Conservation (phyloP, 2,888 invertebrate genomes). For the Noctua janthe region DNA sequence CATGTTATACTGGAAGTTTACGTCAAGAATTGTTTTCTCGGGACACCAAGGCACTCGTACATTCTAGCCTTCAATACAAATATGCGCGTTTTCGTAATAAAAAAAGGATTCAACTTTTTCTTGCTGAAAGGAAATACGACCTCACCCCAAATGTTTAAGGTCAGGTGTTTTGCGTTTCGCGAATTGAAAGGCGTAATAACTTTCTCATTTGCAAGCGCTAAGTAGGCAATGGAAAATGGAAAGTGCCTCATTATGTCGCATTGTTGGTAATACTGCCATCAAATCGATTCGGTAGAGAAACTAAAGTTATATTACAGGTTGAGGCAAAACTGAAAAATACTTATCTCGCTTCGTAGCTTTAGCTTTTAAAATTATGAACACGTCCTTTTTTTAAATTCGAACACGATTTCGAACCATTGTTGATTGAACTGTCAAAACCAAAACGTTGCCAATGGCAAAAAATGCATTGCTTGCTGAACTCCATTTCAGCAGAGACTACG, state of each 20-base stretch:
- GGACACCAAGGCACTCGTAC: slow-evolving; percentile 2
- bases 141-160: not conserved
- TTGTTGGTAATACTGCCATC: slow-evolving; percentile 38
- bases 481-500: not conserved
- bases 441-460: slow-evolving; percentile 18
- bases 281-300: slow-evolving; percentile 10
- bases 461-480: slow-evolving; percentile 5
- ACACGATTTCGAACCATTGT: slow-evolving; percentile 1
- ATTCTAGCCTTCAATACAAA: not conserved
- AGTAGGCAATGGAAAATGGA: slow-evolving; percentile 59
- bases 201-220: slow-evolving; percentile 61
- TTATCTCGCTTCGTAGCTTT: not conserved
- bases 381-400: not conserved
- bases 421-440: slow-evolving; percentile 32
- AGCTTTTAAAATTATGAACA: not conserved
- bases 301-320: not conserved
- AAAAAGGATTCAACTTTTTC: not conserved
- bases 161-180: slow-evolving; percentile 14
- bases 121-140: not conserved
- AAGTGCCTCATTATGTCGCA: slow-evolving; percentile 39
- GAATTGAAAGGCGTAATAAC: slow-evolving; percentile 47
- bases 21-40: slow-evolving; percentile 22
- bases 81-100: not conserved
- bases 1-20: not conserved
- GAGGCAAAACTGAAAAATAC: not conserved